phyloP scores from a whole-genome alignment of 2,113 vertebrate genomes.

The Paedocypris sp. region DNA sequence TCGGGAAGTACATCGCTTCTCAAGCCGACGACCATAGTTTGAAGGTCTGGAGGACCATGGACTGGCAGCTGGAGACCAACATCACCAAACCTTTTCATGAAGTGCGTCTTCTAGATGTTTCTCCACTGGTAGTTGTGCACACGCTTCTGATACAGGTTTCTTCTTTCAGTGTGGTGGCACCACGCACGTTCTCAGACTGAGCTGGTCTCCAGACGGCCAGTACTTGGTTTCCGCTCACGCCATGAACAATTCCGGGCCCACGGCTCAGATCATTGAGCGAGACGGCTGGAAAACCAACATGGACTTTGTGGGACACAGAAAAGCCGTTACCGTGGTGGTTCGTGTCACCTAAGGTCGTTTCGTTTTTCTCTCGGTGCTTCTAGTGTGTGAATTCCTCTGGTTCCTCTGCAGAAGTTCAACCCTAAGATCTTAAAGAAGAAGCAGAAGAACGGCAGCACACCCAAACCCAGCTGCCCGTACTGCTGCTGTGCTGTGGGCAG shows the following conservation, averaged over 20 bases:
- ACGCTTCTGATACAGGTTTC: neutral
- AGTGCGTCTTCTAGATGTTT: constrained; percentile 51
- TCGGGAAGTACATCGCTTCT: constrained; percentile 94
- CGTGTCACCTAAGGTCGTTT: constrained; percentile 37
- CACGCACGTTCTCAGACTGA: constrained; percentile 88
- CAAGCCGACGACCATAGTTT: constrained; percentile 94
- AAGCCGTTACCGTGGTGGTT: constrained; percentile 96
- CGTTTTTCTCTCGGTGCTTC: neutral
- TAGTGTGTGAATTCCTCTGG: neutral
- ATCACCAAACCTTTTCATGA: constrained; percentile 96
- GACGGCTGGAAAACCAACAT: constrained; percentile 98
- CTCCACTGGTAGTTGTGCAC: neutral
- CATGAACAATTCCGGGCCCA: constrained; percentile 98
- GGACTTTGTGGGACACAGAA: constrained; percentile 97
- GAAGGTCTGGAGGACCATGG: constrained; percentile 93
- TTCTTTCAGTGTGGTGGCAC: constrained; percentile 83
- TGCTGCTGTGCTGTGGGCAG: constrained; percentile 96
- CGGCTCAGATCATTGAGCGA: constrained; percentile 93
- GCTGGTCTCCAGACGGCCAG: constrained; percentile 97
- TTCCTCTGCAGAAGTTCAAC: constrained; percentile 84
- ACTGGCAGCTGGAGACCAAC: constrained; percentile 94
- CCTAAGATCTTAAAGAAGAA: constrained; percentile 99
- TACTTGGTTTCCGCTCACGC: constrained; percentile 96
- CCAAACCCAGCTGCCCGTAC: constrained; percentile 86
- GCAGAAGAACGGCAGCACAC: constrained; percentile 90